phyloP scores from a whole-genome alignment of 2,797 vertebrate genomes.

The Pipistrellus pygmaeus region DNA sequence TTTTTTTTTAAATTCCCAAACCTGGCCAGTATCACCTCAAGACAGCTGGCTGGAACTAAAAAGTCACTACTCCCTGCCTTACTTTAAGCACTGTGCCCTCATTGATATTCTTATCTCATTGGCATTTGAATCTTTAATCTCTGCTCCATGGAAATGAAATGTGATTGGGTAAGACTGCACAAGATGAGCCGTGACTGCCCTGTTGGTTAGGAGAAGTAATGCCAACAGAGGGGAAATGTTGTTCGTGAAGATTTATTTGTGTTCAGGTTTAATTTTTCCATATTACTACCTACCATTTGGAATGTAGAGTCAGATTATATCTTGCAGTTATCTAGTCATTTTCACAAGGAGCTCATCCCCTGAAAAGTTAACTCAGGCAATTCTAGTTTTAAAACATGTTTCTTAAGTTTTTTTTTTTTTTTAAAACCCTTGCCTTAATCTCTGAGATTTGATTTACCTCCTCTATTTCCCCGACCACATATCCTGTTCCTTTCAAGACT shows the following conservation, averaged over 20 bases:
- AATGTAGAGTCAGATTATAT: not conserved
- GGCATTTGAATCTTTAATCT: slow-evolving; percentile 40
- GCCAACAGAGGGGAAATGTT: not conserved
- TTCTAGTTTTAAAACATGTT: slow-evolving; percentile 58
- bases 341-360: not conserved
- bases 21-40: not conserved
- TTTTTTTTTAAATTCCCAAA: not conserved
- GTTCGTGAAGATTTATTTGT: slow-evolving; percentile 38
- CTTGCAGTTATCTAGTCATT: not conserved
- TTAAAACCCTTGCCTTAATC: not conserved
- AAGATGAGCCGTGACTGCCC: not conserved
- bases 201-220: not conserved
- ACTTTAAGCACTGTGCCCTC: not conserved
- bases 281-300: not conserved
- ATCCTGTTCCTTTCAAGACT: not conserved
- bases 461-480: not conserved
- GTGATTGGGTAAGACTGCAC: not conserved
- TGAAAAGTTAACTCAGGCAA: not conserved
- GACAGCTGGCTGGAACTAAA: not conserved
- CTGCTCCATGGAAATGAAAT: slow-evolving; percentile 20
- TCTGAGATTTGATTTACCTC: not conserved
- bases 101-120: not conserved
- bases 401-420: not conserved
- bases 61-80: not conserved
- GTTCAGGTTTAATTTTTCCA: slow-evolving; percentile 24